phyloP scores from a whole-genome alignment of 2,797 vertebrate genomes.

The Liasis olivaceus region DNA sequence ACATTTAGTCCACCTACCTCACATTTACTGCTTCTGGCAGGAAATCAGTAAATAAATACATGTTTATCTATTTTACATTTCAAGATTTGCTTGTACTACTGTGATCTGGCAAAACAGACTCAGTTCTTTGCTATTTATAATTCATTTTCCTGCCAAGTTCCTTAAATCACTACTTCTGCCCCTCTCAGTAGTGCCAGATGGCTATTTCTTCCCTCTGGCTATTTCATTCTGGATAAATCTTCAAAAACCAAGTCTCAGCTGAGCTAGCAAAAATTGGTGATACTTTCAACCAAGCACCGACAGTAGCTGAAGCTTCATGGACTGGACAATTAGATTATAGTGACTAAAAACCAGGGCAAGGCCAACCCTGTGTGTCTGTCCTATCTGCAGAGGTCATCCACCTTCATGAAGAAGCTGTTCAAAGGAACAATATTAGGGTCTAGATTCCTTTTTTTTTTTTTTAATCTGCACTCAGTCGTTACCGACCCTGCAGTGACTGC shows the following conservation, averaged over 20 bases:
- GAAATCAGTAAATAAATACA: background rate
- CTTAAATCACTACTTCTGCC: background rate
- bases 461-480: too few species aligned
- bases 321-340: background rate
- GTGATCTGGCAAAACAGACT: background rate
- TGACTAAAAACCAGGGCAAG: background rate
- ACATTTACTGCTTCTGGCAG: background rate
- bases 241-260: background rate
- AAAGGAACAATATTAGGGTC: background rate
- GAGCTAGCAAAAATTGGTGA: background rate
- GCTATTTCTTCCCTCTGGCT: background rate
- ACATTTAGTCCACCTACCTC: background rate
- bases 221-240: background rate
- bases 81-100: background rate
- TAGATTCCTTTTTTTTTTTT: too few species aligned
- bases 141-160: background rate
- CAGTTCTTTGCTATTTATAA: background rate
- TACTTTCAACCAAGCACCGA: background rate
- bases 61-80: background rate
- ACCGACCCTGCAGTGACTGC: too few species aligned
- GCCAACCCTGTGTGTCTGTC: background rate
- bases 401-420: background rate
- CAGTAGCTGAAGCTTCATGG: background rate
- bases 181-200: background rate
- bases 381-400: background rate